Base-by-base conservation (phyloP, 2,888 invertebrate species). In the Hypselothyrea guttata region DNA sequence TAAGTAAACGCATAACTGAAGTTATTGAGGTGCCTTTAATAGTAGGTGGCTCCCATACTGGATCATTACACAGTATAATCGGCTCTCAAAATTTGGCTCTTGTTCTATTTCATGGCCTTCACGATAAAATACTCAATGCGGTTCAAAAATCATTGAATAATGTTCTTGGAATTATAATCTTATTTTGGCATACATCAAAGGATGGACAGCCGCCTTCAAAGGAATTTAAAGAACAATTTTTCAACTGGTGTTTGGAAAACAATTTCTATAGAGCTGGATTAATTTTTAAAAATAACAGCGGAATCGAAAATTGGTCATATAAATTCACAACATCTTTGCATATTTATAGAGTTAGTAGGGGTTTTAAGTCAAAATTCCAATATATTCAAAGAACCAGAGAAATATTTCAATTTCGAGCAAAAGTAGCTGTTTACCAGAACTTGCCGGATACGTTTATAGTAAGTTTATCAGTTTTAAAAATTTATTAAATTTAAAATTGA, bases 401-500 rank as follows among this genome's bases (percentile, higher is more conserved):
- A 4, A n/a, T 31, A 15, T 1, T 0, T 1, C 4, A 1, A 0
- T 2, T 5, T 7, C 16, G 18, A 40, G 2, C 9, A 3, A 2
- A 16, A 7, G 11, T 53, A 28, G 57, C 33, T 4, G 18, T 35
- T 22, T 27, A 5, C 9, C 12, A 40, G 1, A 45, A 11, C n/a
- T 0, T 62, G 0, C 63, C 62, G 8, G 53, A 62, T 4, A 7
- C 9, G 22, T 35, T 45, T 53, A 2, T 45, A 33, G 63, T 62
- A 40, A 45, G 63, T 28, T 34, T 22, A 12, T 22, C 11, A 11
- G 3, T 1, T 31, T n/a, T 16, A 1, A 8, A 11, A 9, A n/a
- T n/a, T n/a, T n/a, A n/a, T n/a, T n/a, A 37, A 2, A 12, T n/a
- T 9, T 2, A 7, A 42, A 42, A n/a, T 7, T n/a, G 1, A 12